These are phyloP conservation scores for Stenolophus ochropezus DNA, from an alignment of 2,888 invertebrate species.

Conservation along the genomic window DNA sequence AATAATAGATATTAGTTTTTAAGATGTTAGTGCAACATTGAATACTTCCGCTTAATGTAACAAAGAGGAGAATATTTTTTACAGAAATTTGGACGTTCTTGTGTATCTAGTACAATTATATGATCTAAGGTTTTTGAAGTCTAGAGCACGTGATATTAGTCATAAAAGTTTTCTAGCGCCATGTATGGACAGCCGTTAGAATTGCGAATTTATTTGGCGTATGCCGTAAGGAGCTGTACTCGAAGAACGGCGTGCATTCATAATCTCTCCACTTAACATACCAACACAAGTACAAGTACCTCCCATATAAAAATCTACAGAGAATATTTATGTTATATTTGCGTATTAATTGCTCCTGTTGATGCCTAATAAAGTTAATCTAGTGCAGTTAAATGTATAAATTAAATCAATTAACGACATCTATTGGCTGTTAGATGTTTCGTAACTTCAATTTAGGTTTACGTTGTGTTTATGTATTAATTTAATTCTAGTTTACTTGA, in stretches of 20 bases:
- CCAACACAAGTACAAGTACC: conserved; percentile 27
- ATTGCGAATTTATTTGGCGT: conserved; percentile 40
- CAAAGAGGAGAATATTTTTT: too few species aligned
- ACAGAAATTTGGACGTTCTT: too few species aligned
- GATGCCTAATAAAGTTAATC: conserved; percentile 14
- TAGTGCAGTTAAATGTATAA: conserved; percentile 35
- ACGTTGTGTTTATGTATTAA: conserved; percentile 24
- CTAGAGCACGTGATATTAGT: not conserved
- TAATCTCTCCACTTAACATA: conserved; percentile 38
- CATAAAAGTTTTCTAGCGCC: conserved; percentile 27
- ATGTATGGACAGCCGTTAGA: conserved; percentile 20
- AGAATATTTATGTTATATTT: not conserved
- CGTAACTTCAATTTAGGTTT: conserved; percentile 29
- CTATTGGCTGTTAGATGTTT: conserved; percentile 16
- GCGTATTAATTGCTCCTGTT: conserved; percentile 45
- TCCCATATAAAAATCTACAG: not conserved
- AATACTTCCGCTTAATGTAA: too few species aligned
- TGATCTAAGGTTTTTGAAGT: too few species aligned
- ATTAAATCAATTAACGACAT: conserved; percentile 41
- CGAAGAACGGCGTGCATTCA: conserved; percentile 18
- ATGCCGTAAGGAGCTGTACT: conserved; percentile 19
- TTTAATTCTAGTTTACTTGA: conserved; percentile 31
- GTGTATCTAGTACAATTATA: too few species aligned
- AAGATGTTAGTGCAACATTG: too few species aligned
- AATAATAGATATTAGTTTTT: too few species aligned